These are phyloP conservation scores for Neotoma lepida DNA, from an alignment of 2,113 vertebrate genomes.

Conservation along the genomic window DNA sequence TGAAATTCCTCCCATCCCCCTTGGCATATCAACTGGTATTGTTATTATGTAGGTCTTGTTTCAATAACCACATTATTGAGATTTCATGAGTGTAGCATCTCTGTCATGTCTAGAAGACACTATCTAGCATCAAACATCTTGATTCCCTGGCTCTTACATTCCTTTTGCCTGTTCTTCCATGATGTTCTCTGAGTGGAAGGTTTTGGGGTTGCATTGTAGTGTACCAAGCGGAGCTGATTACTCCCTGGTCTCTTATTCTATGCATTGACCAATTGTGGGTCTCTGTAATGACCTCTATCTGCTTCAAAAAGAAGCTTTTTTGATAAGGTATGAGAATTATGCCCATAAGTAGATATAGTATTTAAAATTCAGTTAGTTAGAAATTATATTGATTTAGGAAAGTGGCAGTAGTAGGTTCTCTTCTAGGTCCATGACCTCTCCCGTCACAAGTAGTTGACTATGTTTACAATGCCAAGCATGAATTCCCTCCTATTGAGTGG, in stretches of 20 bases:
- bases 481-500: background rate
- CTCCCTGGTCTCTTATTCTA: background rate
- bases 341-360: background rate
- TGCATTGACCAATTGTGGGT: background rate
- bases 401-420: background rate
- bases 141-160: background rate
- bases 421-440: background rate
- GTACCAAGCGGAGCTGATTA: background rate
- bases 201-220: background rate
- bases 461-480: background rate
- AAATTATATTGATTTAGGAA: background rate
- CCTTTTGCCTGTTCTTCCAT: background rate
- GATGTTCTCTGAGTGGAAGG: background rate
- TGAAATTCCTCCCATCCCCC: background rate
- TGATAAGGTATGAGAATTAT: background rate
- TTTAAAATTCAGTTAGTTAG: background rate
- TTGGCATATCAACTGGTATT: background rate
- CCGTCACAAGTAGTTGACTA: background rate
- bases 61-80: background rate
- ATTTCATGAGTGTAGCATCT: background rate
- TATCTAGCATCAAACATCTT: background rate
- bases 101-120: background rate
- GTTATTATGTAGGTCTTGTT: background rate
- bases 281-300: background rate
- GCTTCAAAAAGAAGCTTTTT: background rate